A percentile compares a stretch with the other conserved stretches of the same genome.
phyloP scores from a whole-genome alignment of 2,113 vertebrate species.

The Oreotrochilus melanogaster region DNA sequence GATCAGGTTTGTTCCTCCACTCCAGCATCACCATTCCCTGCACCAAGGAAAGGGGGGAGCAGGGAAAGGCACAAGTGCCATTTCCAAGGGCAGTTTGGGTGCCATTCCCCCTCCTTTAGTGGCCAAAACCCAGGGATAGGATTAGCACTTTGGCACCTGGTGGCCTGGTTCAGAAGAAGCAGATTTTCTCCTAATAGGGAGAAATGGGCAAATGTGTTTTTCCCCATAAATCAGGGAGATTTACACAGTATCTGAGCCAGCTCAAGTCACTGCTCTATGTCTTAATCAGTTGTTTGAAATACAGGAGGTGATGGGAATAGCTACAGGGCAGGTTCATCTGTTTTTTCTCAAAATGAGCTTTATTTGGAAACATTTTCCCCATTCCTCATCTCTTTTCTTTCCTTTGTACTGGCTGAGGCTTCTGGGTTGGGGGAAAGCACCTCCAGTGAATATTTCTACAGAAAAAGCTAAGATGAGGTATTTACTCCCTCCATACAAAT shows the following conservation, averaged over 20 bases:
- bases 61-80: neutral
- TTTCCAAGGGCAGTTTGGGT: neutral
- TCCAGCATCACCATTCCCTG: neutral
- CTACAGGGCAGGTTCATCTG: neutral
- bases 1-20: neutral
- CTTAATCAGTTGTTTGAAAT: neutral
- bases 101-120: rapidly evolving
- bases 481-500: neutral
- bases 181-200: neutral
- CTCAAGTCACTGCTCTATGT: neutral
- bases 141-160: neutral
- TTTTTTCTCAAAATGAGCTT: neutral
- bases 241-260: neutral
- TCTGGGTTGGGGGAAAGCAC: neutral
- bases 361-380: neutral
- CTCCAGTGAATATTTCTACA: neutral
- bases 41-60: rapidly evolving
- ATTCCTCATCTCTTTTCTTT: neutral
- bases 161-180: neutral
- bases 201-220: neutral
- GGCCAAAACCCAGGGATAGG: neutral
- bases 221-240: neutral
- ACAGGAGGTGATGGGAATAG: neutral
- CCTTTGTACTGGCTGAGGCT: neutral
- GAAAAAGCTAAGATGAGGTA: neutral